Conservation (phyloP, 2,888 invertebrate genomes). For the Athalia circularis region DNA sequence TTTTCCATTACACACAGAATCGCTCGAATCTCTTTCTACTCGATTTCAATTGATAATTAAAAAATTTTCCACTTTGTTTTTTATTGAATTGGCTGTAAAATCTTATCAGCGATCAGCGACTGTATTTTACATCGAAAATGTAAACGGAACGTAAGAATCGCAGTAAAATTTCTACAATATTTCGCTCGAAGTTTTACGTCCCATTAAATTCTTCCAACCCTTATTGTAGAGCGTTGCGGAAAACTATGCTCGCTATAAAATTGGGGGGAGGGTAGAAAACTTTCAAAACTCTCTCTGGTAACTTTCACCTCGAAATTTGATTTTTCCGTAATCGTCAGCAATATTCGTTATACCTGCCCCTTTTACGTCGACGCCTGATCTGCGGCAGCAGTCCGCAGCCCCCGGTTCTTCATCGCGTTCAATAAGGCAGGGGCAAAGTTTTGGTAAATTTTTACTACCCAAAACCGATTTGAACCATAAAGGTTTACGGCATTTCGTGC, state of each 20-base stretch:
- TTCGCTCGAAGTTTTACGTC: neutral
- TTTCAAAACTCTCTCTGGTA: conserved; percentile 29
- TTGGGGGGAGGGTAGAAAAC: neutral
- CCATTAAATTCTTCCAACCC: conserved; percentile 1
- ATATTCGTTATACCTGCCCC: neutral
- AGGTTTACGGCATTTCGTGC: conserved; percentile 28
- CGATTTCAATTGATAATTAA: too few species aligned
- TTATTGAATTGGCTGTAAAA: too few species aligned
- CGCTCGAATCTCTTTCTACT: too few species aligned
- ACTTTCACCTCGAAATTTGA: conserved; percentile 10
- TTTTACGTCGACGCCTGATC: neutral
- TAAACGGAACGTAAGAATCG: too few species aligned
- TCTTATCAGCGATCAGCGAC: too few species aligned
- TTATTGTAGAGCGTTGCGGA: neutral
- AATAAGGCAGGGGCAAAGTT: conserved; percentile 21
- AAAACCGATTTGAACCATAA: conserved; percentile 29
- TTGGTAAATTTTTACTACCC: conserved; percentile 39
- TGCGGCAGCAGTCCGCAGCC: neutral
- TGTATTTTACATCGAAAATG: too few species aligned
- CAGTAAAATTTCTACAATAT: neutral
- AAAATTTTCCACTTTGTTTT: too few species aligned
- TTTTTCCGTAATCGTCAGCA: neutral
- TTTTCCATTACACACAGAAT: too few species aligned
- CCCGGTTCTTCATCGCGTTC: neutral
- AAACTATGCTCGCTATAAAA: neutral